A percentile compares a stretch with the other conserved stretches of the same genome.
Evolutionary conservation across 1,140 invertebrate genomes (phyloP).

Genomic region (Melanaphis sacchari): DNA sequence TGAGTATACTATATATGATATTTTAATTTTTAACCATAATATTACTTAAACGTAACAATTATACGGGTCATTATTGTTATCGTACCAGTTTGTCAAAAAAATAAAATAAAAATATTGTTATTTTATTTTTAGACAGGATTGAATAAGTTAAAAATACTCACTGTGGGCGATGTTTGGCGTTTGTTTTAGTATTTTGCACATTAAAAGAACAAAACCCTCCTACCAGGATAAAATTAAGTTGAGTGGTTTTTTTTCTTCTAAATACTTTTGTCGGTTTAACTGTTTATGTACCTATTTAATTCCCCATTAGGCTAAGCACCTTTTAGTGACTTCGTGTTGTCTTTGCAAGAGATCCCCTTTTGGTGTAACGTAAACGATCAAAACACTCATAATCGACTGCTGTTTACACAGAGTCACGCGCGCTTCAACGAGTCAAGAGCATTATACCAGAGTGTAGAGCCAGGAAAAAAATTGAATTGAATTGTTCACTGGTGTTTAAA

Average conservation of each 20-base stretch:
- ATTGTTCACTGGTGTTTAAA: not conserved
- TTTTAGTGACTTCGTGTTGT: constrained; percentile 57
- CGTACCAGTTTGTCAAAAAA: no score
- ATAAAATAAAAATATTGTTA: not conserved
- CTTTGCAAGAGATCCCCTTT: constrained; percentile 22
- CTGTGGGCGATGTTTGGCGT: not conserved
- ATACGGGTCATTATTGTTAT: not conserved
- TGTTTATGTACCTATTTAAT: constrained; percentile 53
- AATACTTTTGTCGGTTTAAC: constrained; percentile 24
- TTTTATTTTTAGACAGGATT: not conserved
- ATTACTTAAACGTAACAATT: not conserved
- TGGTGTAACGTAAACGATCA: constrained; percentile 47
- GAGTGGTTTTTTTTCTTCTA: not conserved
- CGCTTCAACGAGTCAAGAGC: constrained; percentile 2
- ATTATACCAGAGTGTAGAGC: not conserved
- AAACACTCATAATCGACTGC: constrained; percentile 54
- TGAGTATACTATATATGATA: no score
- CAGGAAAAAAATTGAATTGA: not conserved
- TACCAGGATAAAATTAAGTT: constrained; percentile 1
- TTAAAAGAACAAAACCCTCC: constrained; percentile 22
- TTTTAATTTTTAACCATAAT: not conserved
- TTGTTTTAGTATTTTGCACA: not conserved
- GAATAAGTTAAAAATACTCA: not conserved
- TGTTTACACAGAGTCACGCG: constrained; percentile 49
- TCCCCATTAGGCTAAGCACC: constrained; percentile 56